These are phyloP conservation scores for Geococcyx californianus DNA, from an alignment of 2,113 vertebrate species.

Conservation along the genomic window DNA sequence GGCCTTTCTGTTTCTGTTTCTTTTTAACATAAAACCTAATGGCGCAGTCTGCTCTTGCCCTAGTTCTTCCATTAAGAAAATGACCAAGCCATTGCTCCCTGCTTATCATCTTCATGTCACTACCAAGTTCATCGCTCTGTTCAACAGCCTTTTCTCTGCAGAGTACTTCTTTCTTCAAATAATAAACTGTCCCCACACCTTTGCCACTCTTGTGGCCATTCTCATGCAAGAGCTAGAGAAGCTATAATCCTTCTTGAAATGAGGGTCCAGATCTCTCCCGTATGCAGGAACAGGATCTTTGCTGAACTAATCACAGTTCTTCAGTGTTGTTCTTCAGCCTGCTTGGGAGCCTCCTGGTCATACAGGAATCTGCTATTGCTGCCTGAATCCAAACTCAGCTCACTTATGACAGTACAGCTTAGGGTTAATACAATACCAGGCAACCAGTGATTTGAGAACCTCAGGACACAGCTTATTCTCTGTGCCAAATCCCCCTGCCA, in stretches of 20 bases:
- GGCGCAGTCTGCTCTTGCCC: not conserved
- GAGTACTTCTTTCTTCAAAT: not conserved
- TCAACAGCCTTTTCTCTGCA: not conserved
- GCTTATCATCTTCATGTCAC: not conserved
- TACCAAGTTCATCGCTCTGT: not conserved
- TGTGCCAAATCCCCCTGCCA: not conserved
- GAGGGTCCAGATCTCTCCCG: not conserved
- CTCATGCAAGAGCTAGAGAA: not conserved
- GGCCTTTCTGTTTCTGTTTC: not conserved
- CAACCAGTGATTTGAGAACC: not conserved
- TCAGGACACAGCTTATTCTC: not conserved
- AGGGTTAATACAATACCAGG: not conserved
- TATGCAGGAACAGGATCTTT: not conserved
- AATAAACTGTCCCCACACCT: not conserved
- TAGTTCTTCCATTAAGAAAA: not conserved
- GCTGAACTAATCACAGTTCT: not conserved
- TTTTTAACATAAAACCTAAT: not conserved
- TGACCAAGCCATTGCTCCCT: not conserved
- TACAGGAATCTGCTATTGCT: not conserved
- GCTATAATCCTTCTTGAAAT: not conserved
- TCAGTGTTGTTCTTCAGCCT: not conserved
- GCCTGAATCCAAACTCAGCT: not conserved
- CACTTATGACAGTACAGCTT: rapidly evolving
- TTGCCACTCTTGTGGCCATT: not conserved
- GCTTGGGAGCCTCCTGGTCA: not conserved